phyloP scores from a whole-genome alignment of 1,140 invertebrate genomes.

The Chymomyza costata region DNA sequence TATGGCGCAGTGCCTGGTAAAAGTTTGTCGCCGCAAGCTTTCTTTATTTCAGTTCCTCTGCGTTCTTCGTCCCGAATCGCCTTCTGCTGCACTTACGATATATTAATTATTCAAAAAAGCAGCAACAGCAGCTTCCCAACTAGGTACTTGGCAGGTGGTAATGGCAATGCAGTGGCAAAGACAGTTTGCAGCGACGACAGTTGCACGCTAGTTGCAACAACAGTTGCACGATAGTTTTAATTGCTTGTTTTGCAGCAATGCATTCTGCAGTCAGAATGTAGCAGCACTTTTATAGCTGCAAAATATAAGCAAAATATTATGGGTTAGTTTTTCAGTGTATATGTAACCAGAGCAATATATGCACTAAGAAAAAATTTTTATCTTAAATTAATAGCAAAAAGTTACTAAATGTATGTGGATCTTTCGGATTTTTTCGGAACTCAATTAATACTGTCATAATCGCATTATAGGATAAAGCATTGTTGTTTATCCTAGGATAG shows the following conservation, averaged over 20 bases:
- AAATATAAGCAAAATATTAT: constrained; percentile 68
- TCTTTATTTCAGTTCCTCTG: neutral
- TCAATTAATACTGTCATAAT: too few relatives aligned
- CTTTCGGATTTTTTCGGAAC: too few relatives aligned
- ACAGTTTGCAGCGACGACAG: neutral
- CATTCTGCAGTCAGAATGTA: constrained; percentile 66
- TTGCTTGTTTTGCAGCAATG: constrained; percentile 71
- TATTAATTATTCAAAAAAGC: constrained; percentile 73
- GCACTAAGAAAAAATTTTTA: too few relatives aligned
- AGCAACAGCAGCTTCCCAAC: constrained; percentile 37
- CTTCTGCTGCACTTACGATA: constrained; percentile 60
- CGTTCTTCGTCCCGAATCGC: constrained; percentile 22
- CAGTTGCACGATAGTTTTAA: constrained; percentile 39
- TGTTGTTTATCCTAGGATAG: too few relatives aligned
- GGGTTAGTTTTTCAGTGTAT: constrained; percentile 65
- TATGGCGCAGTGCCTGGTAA: constrained; percentile 51
- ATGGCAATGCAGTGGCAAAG: constrained; percentile 14
- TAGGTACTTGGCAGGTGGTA: constrained; percentile 2
- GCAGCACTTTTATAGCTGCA: constrained; percentile 66
- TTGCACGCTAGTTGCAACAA: constrained; percentile 15
- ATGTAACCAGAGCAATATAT: too few relatives aligned
- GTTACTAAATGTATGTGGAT: too few relatives aligned
- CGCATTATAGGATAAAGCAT: too few relatives aligned
- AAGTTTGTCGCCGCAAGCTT: constrained; percentile 12
- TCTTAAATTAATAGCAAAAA: too few relatives aligned